Evolutionary conservation across 1,140 invertebrate species (phyloP), one percentile per base, ranked within the genome.

Genomic region (Hesperophylax magnus): DNA sequence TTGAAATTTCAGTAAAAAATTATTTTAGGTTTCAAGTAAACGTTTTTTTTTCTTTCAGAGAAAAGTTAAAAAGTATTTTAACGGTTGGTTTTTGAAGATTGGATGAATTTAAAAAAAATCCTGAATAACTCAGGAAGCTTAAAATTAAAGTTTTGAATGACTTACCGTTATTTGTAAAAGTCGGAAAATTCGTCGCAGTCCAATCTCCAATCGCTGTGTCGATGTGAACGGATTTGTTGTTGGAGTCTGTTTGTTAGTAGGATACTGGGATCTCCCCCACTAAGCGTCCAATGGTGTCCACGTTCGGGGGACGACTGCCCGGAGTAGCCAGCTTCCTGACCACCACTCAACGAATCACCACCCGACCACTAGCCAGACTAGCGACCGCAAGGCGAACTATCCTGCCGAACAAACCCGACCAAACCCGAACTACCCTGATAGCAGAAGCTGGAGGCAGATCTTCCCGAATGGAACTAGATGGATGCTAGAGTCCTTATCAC

Each of bases 91-190:
- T n/a, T 24, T 24, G 1, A 34, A 7, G 20, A 9, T 24, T 61
- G 18, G 4, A 22, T 61, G 1, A 20, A 61, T 24, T 22, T 61
- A 11, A 22, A 6, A 11, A 18, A 58, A 20, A 18, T 58, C 6
- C 15, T 20, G 60, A 27, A 61, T 5, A 47, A 47, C 6, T 22
- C 14, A 61, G 24, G 24, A 61, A 22, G 24, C 8, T 15, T 24
- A 11, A 8, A 22, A 8, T 18, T 20, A 18, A 58, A 58, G 56
- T 58, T n/a, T n/a, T 24, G n/a, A 24, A 24, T 53, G 9, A 47
- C 81, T 83, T 81, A 83, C 82, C 82, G 82, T 83, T 83, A 83
- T 78, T 61, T 39, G 53, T 79, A 83, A 80, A 80, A 76, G 65
- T 78, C 79, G 78, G 78, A 75, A 83, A 80, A 80, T 80, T 65